These are phyloP conservation scores for Zeugodacus cucurbitae DNA, from an alignment of 1,140 invertebrate genomes.

Conservation along the genomic window DNA sequence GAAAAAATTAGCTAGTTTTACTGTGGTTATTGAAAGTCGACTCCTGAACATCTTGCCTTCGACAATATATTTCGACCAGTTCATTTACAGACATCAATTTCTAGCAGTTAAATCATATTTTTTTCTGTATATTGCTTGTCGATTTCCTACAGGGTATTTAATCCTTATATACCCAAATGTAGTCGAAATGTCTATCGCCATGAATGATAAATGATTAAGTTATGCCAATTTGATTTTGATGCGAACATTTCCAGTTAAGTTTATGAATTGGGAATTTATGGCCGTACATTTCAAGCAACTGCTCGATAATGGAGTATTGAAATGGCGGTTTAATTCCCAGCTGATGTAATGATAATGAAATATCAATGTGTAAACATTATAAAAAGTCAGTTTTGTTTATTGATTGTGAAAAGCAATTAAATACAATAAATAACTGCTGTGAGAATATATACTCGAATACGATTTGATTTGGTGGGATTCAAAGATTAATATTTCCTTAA, in stretches of 20 bases:
- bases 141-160: too few relatives aligned
- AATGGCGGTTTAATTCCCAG: not conserved
- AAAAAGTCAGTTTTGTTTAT: not conserved
- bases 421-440: not conserved
- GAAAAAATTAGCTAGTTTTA: too few relatives aligned
- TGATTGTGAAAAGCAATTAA: not conserved
- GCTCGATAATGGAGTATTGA: not conserved
- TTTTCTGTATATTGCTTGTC: too few relatives aligned
- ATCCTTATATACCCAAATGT: not conserved
- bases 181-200: not conserved
- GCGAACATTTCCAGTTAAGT: constrained; percentile 7
- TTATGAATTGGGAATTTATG: constrained; percentile 27
- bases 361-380: not conserved
- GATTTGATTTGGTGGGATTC: too few relatives aligned
- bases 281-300: not conserved
- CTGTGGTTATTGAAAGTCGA: too few relatives aligned
- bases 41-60: too few relatives aligned
- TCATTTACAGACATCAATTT: too few relatives aligned
- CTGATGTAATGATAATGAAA: not conserved
- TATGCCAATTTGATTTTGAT: constrained; percentile 23
- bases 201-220: constrained; percentile 26
- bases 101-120: too few relatives aligned
- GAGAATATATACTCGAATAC: not conserved
- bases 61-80: too few relatives aligned
- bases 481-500: too few relatives aligned